These are phyloP conservation scores for Syncerus caffer DNA, from an alignment of 2,797 vertebrate genomes.

Conservation along the genomic window DNA sequence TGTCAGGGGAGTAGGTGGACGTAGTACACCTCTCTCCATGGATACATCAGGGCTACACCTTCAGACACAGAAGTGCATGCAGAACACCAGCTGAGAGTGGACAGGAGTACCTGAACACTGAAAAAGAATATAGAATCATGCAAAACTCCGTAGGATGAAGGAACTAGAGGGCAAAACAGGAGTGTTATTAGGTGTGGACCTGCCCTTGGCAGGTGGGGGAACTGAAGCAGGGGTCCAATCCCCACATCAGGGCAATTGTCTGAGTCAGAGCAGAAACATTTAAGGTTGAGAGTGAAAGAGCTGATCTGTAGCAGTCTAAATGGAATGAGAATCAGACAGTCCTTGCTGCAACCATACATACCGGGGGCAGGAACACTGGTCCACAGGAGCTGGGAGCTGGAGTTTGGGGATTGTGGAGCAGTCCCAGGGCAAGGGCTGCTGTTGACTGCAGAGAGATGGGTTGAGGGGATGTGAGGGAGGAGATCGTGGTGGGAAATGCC, in stretches of 20 bases:
- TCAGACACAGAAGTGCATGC: neutral
- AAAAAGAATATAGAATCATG: neutral
- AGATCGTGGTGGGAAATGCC: neutral
- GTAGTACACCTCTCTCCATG: neutral
- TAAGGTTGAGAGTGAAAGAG: neutral
- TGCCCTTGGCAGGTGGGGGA: rapidly evolving
- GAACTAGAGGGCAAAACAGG: neutral
- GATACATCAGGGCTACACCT: neutral
- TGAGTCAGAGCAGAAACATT: neutral
- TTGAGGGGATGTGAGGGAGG: neutral
- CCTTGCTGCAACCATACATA: neutral
- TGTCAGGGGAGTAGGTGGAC: neutral
- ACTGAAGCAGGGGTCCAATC: neutral
- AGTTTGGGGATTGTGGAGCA: neutral
- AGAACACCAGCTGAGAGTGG: neutral
- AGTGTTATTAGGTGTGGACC: neutral
- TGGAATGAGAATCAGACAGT: neutral
- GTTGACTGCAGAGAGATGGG: neutral
- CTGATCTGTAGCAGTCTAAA: neutral
- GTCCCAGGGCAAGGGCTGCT: neutral
- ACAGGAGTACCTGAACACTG: neutral
- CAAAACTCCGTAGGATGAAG: rapidly evolving
- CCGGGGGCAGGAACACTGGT: neutral
- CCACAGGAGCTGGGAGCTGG: neutral
- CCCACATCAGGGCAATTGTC: neutral